phyloP scores from a whole-genome alignment of 2,113 vertebrate genomes.

The Enhydra lutris region DNA sequence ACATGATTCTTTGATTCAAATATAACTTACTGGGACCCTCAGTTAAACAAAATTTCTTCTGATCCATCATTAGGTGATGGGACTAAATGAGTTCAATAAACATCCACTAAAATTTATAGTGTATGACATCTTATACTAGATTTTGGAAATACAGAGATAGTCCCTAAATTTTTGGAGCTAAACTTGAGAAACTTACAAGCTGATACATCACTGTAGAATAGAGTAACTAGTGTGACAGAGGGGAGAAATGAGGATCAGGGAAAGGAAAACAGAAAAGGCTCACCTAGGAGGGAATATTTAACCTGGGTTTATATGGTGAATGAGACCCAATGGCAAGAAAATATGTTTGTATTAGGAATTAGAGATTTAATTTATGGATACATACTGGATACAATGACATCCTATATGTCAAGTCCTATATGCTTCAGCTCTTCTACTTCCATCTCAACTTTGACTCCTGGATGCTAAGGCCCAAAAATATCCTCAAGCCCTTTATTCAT shows the following conservation, averaged over 20 bases:
- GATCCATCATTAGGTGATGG: background rate
- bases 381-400: background rate
- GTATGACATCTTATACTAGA: background rate
- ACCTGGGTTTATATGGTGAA: background rate
- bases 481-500: background rate
- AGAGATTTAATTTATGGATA: background rate
- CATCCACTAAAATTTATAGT: background rate
- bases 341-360: background rate
- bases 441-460: background rate
- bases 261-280: background rate
- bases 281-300: background rate
- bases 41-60: background rate
- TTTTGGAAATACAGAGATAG: background rate
- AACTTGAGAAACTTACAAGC: background rate
- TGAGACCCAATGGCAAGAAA: background rate
- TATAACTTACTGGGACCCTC: background rate
- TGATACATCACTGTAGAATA: no score
- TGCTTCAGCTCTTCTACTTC: background rate
- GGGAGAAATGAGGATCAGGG: background rate
- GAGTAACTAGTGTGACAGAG: background rate
- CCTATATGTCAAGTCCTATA: background rate
- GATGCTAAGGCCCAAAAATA: background rate
- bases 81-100: background rate
- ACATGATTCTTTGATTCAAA: background rate
- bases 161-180: background rate